Evolutionary conservation across 2,113 vertebrate species (phyloP), one percentile per base, ranked within the genome.

Genomic region (Sander vitreus): DNA sequence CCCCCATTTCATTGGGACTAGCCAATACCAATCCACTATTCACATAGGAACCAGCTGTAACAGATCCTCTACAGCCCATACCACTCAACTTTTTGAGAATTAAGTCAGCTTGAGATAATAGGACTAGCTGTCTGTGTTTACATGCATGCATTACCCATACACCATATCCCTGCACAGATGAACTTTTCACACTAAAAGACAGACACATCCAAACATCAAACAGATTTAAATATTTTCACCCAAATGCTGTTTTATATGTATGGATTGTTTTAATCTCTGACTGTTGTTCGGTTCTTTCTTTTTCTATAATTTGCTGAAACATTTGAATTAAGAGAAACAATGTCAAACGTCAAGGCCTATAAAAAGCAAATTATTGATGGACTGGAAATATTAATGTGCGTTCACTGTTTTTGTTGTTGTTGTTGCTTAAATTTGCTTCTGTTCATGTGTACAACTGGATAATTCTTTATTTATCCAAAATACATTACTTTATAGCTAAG

Each of bases 71-170:
- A 3, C 50, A 75, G 76, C 73, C 73, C 15, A 11, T 16, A 57
- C 16, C 10, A 23, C 76, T 55, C 43, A 18, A 43, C 54, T 73
- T 81, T 78, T 51, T 50, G 64, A 75, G 58, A 82, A 55, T 83
- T 76, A 83, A 84, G 69, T 81, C 82, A 48, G 65, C 79, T 86
- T 85, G 81, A 86, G 82, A 88, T 92, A 91, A 87, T 87, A 81
- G 68, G 88, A 83, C 88, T 87, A 80, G 39, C 36, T 30, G 58
- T 75, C 63, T 79, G 58, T 89, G 85, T 87, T 89, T 85, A 79
- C 57, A 88, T 87, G 43, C 66, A 48, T 4, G 45, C 27, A 33
- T 80, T 76, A 76, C 21, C 10, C 79, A 51, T 5, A 1, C 5
- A 47, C 30, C 67, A 64, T 21, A 69, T 60, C 51, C 33, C 69